Evolutionary conservation across 2,888 invertebrate genomes (phyloP).

Genomic region (Trissolcus japonicus): DNA sequence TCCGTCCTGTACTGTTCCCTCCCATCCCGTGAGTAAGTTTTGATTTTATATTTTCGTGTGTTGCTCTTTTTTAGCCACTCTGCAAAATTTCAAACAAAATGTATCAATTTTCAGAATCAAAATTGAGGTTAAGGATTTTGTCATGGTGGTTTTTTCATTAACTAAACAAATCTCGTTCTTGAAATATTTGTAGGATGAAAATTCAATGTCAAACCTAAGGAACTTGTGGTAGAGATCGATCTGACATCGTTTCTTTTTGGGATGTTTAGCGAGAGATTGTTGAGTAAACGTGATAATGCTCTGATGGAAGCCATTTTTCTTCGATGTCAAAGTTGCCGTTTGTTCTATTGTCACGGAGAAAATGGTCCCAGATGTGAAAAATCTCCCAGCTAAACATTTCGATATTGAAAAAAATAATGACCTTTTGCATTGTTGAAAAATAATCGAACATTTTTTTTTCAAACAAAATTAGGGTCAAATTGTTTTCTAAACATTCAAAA

Average conservation of each 20-base stretch:
- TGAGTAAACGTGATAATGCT: slow-evolving; percentile 31
- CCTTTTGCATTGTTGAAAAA: too few relatives aligned
- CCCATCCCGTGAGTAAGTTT: background rate
- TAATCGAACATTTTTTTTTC: too few relatives aligned
- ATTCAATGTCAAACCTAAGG: slow-evolving; percentile 7
- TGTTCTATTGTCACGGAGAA: too few relatives aligned
- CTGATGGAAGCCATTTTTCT: slow-evolving; percentile 39
- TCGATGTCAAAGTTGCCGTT: background rate
- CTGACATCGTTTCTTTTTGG: slow-evolving; percentile 10
- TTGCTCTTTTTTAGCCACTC: slow-evolving; percentile 1
- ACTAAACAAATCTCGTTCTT: background rate
- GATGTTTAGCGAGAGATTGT: slow-evolving; percentile 23
- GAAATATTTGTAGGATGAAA: background rate
- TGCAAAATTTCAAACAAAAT: slow-evolving; percentile 3
- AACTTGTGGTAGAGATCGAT: slow-evolving; percentile 29
- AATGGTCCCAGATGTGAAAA: background rate
- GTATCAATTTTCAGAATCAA: too few relatives aligned
- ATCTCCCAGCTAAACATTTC: background rate
- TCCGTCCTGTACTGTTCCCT: slow-evolving; percentile 10
- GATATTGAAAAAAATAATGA: too few relatives aligned
- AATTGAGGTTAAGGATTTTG: background rate
- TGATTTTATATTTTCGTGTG: background rate
- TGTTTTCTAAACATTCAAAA: too few relatives aligned
- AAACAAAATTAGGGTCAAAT: too few relatives aligned
- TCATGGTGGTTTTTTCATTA: background rate